phyloP scores from a whole-genome alignment of 2,113 vertebrate genomes.

The Sphaerodactylus townsendi region DNA sequence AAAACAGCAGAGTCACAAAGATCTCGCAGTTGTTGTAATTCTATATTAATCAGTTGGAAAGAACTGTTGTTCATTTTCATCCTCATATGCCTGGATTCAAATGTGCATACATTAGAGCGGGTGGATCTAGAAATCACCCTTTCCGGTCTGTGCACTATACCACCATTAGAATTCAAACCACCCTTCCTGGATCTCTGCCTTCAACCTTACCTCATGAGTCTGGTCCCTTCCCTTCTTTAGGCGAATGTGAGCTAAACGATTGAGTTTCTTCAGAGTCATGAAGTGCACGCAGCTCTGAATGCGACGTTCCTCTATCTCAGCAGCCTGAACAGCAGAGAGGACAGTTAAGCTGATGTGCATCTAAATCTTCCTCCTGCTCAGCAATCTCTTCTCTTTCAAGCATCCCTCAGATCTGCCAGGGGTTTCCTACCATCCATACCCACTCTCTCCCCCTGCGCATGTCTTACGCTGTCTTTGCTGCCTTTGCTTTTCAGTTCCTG shows the following conservation, averaged over 20 bases:
- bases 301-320: constrained; percentile 87
- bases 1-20: not conserved
- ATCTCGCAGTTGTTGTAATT: not conserved
- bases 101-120: not conserved
- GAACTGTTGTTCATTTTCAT: not conserved
- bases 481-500: constrained; percentile 92
- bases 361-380: not conserved
- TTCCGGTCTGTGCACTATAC: not conserved
- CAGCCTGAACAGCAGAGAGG: constrained; percentile 64
- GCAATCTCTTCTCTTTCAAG: not conserved
- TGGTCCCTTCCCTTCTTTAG: constrained; percentile 94
- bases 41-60: not conserved
- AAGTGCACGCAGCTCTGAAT: constrained; percentile 93
- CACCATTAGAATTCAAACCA: not conserved
- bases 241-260: constrained; percentile 94
- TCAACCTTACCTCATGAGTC: constrained; percentile 87
- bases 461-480: constrained; percentile 87
- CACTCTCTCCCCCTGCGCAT: no score
- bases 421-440: not conserved
- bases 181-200: not conserved
- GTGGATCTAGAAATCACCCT: not conserved
- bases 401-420: not conserved
- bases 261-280: constrained; percentile 97
- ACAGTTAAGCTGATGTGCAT: not conserved
- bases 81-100: not conserved